These are phyloP conservation scores for Homalodisca vitripennis DNA, from an alignment of 1,140 invertebrate genomes.

Conservation along the genomic window DNA sequence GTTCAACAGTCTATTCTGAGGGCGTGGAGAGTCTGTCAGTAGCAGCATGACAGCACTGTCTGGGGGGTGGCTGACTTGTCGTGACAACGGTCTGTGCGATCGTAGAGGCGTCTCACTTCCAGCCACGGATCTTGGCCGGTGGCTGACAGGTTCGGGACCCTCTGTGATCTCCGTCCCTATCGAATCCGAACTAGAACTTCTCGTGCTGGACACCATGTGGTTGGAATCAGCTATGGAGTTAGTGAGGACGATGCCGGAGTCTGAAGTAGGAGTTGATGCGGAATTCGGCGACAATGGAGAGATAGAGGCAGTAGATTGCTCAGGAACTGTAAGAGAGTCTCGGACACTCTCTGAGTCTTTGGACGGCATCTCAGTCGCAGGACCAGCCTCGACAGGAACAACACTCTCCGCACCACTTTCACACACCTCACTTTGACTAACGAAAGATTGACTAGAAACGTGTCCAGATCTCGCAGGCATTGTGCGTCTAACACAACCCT, in stretches of 20 bases:
- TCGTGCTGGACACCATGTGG: constrained; percentile 41
- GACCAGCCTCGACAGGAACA: constrained; percentile 4
- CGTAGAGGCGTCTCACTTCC: constrained; percentile 50
- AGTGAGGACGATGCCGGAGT: not conserved
- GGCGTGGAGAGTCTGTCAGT: constrained; percentile 21
- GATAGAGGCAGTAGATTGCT: not conserved
- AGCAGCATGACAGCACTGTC: constrained; percentile 27
- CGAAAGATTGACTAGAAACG: constrained; percentile 19
- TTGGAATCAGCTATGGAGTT: constrained; percentile 38
- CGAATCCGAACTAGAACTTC: constrained; percentile 43
- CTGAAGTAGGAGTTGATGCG: constrained; percentile 15
- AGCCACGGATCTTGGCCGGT: not conserved
- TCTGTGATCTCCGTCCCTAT: constrained; percentile 34
- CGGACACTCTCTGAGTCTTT: not conserved
- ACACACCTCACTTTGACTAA: constrained; percentile 20
- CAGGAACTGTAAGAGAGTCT: constrained; percentile 17
- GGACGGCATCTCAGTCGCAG: constrained; percentile 27
- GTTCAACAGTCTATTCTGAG: constrained; percentile 31
- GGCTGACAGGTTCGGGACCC: not conserved
- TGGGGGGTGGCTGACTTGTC: constrained; percentile 47
- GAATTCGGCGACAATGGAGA: constrained; percentile 22
- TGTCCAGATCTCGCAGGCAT: not conserved
- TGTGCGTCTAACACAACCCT: not conserved
- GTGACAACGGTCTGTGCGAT: constrained; percentile 58
- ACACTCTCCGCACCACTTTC: not conserved